phyloP scores from a whole-genome alignment of 2,113 vertebrate genomes.

The Corapipo altera region DNA sequence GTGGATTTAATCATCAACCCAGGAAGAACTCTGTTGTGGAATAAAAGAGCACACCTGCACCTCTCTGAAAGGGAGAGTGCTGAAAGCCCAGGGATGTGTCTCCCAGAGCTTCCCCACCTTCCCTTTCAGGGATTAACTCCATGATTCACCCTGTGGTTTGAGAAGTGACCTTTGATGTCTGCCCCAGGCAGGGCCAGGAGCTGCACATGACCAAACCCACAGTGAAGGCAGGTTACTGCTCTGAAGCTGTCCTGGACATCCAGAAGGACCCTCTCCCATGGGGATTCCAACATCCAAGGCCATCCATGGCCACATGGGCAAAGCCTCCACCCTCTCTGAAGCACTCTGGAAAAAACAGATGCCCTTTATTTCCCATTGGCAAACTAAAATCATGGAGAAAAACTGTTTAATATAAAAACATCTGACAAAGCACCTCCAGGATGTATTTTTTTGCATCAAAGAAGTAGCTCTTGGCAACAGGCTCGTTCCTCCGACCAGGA shows the following conservation, averaged over 20 bases:
- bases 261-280: not conserved
- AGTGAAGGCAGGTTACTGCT: not conserved
- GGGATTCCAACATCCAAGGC: not conserved
- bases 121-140: not conserved
- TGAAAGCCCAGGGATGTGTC: not conserved
- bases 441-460: slow-evolving; percentile 74
- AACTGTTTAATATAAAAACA: slow-evolving; percentile 77
- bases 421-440: slow-evolving; percentile 77
- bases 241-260: accelerated
- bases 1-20: not conserved
- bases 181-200: slow-evolving; percentile 7
- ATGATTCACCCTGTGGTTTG: not conserved
- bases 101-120: not conserved
- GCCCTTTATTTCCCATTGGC: slow-evolving; percentile 58
- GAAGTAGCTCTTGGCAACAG: slow-evolving; percentile 72
- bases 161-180: not conserved
- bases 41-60: not conserved
- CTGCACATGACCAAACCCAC: not conserved
- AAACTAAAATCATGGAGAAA: slow-evolving; percentile 36
- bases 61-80: not conserved
- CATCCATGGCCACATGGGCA: not conserved
- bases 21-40: not conserved
- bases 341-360: slow-evolving; percentile 54
- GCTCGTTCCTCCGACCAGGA: not conserved
- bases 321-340: slow-evolving; percentile 5